Evolutionary conservation across 2,113 vertebrate genomes (phyloP).

Genomic region (Syngnathus floridae): DNA sequence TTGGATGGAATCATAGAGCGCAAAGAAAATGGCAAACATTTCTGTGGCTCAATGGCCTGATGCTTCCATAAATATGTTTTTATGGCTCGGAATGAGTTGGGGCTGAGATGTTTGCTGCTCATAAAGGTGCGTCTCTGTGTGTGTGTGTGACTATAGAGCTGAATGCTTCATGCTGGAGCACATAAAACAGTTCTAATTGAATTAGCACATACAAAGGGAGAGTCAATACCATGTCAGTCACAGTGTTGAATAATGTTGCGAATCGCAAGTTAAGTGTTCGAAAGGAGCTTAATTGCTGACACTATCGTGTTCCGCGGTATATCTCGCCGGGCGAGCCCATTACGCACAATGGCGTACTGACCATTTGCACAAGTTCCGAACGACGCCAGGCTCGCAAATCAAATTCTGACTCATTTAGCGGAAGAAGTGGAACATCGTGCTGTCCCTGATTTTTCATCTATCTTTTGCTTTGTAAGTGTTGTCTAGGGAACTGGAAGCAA

Average conservation of each 20-base stretch:
- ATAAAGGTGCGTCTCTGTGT: constrained; percentile 47
- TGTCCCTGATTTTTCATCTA: constrained; percentile 57
- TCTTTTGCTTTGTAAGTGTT: constrained; percentile 64
- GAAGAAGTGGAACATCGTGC: constrained; percentile 51
- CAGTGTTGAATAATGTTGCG: constrained; percentile 30
- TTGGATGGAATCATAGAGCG: constrained; percentile 67
- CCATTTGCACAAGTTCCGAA: constrained; percentile 33
- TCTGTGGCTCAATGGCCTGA: constrained; percentile 69
- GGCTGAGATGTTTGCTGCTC: constrained; percentile 59
- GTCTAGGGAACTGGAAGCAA: constrained; percentile 64
- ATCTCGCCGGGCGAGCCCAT: constrained; percentile 19
- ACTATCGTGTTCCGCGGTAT: constrained; percentile 27
- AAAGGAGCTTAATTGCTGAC: constrained; percentile 44
- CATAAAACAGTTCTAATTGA: constrained; percentile 67
- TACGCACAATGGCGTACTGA: constrained; percentile 24
- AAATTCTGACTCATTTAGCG: constrained; percentile 46
- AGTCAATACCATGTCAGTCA: constrained; percentile 61
- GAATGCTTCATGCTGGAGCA: constrained; percentile 45
- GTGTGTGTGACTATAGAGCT: constrained; percentile 37
- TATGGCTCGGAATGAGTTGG: constrained; percentile 61
- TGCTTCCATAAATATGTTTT: constrained; percentile 74
- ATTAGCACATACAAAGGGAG: constrained; percentile 59
- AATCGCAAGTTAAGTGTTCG: constrained; percentile 37
- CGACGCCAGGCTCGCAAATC: constrained; percentile 53
- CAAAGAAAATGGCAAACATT: constrained; percentile 72